Percentiles rank a stretch among this genome's conserved stretches.
These are phyloP conservation scores for Cardiocondyla obscurior DNA, from an alignment of 1,140 invertebrate genomes.

Conservation along the genomic window DNA sequence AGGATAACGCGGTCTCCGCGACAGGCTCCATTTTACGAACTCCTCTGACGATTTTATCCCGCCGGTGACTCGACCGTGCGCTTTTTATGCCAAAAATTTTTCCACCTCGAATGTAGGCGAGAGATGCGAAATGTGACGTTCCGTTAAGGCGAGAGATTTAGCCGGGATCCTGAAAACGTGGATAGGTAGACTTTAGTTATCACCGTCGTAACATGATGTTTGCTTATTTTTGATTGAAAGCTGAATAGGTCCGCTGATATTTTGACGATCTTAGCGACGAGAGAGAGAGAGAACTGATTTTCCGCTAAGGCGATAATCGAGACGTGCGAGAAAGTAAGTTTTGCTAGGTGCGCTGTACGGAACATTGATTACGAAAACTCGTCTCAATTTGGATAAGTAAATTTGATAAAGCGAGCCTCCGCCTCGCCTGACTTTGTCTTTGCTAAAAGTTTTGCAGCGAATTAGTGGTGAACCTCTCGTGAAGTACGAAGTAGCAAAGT, in stretches of 20 bases:
- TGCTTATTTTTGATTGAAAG: neutral
- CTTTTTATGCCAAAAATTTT: neutral
- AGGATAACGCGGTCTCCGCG: neutral
- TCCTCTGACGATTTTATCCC: neutral
- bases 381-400: neutral
- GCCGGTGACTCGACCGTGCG: neutral
- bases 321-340: neutral
- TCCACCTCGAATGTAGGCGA: neutral
- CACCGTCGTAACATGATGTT: neutral
- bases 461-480: neutral
- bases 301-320: neutral
- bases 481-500: slow-evolving; percentile 1
- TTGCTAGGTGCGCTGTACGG: neutral
- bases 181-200: neutral
- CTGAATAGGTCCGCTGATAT: neutral
- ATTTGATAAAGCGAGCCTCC: neutral
- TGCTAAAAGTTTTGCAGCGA: slow-evolving; percentile 13
- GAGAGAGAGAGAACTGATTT: neutral
- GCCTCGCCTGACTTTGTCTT: neutral
- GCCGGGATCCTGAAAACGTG: neutral
- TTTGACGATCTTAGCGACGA: neutral
- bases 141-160: neutral
- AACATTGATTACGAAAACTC: neutral
- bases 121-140: neutral
- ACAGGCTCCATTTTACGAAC: neutral